These are phyloP conservation scores for Neotoxoptera formosana DNA, from an alignment of 1,140 invertebrate genomes.

Conservation along the genomic window DNA sequence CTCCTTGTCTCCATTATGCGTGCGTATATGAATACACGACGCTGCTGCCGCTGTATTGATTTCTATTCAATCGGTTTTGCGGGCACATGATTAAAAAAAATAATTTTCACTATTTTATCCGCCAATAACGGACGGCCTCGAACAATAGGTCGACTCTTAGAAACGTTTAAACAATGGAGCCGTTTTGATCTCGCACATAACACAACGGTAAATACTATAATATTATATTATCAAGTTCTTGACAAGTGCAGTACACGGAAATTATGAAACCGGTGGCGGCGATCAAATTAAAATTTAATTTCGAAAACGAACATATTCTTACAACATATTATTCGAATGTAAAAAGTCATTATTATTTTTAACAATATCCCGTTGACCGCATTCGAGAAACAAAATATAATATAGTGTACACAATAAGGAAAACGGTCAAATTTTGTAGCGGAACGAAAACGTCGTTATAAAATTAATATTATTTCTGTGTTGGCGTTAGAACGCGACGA, in stretches of 20 bases:
- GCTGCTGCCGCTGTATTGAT: conserved; percentile 18
- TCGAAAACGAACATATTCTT: neutral
- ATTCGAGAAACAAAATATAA: neutral
- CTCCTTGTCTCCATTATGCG: conserved; percentile 28
- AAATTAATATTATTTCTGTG: neutral
- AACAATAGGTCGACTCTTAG: conserved; percentile 16
- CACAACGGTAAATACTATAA: neutral
- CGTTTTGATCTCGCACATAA: neutral
- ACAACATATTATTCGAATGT: neutral
- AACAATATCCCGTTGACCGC: neutral
- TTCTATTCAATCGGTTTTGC: conserved; percentile 23
- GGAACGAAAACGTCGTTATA: neutral
- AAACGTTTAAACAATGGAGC: conserved; percentile 4
- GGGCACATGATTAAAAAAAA: neutral
- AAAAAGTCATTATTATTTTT: neutral
- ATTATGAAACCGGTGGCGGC: neutral
- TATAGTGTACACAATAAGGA: neutral
- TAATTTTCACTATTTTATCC: conserved; percentile 3
- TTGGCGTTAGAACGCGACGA: neutral
- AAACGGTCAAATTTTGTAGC: neutral
- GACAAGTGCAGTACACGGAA: neutral
- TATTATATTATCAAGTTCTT: neutral
- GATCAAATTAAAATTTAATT: conserved; percentile 8
- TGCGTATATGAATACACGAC: neutral
- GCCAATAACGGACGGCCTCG: neutral